Conservation (phyloP, 2,888 invertebrate genomes). For the Aspidiotus destructor region DNA sequence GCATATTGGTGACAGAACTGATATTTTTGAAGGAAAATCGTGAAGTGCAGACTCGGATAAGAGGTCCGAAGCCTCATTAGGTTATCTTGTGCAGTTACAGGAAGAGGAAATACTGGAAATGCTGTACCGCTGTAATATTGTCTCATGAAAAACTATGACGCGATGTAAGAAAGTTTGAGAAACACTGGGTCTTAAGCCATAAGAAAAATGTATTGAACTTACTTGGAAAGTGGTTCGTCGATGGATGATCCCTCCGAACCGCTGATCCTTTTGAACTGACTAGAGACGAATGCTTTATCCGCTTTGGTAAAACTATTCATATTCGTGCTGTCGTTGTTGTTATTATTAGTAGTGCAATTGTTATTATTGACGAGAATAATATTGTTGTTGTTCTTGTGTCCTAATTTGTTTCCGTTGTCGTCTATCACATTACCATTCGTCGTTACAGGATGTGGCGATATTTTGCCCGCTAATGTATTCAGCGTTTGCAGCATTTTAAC, state of each 20-base stretch:
- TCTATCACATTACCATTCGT: slow-evolving; percentile 32
- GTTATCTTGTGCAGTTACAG: too few relatives aligned
- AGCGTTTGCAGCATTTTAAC: slow-evolving; percentile 69
- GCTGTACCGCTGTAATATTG: too few relatives aligned
- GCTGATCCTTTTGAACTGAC: slow-evolving; percentile 20
- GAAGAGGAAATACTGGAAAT: too few relatives aligned
- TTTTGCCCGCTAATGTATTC: slow-evolving; percentile 80
- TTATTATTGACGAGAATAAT: slow-evolving; percentile 16
- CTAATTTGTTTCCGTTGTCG: slow-evolving; percentile 37
- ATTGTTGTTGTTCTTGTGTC: slow-evolving; percentile 29
- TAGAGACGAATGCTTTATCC: slow-evolving; percentile 22
- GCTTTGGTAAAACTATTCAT: slow-evolving; percentile 25
- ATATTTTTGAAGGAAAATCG: too few relatives aligned
- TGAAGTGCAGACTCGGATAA: too few relatives aligned
- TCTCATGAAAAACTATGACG: too few relatives aligned
- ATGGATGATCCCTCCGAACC: slow-evolving; percentile 24
- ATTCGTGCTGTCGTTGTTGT: slow-evolving; percentile 18
- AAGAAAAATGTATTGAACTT: neutral
- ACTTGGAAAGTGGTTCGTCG: slow-evolving; percentile 24
- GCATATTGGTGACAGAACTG: too few relatives aligned
- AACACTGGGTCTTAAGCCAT: too few relatives aligned
- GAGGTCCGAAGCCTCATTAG: too few relatives aligned
- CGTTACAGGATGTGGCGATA: slow-evolving; percentile 52
- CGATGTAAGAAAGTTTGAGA: too few relatives aligned
- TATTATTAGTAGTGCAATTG: slow-evolving; percentile 20